Conservation (phyloP, 2,888 invertebrate species). For the Luffia ferchaultella region DNA sequence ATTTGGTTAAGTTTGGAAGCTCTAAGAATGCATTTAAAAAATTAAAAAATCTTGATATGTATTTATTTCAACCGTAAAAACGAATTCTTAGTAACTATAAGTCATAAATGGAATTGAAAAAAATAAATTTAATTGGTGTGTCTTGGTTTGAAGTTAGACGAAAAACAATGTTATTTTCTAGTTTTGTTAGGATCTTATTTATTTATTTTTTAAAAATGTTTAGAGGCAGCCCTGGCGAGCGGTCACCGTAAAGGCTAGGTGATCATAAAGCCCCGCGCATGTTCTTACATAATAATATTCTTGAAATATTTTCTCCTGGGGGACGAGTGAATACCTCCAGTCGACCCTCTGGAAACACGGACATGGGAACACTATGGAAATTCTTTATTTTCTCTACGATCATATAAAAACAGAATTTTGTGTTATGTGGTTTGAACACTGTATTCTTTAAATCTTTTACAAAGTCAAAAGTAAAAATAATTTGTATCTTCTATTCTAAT, state of each 20-base stretch:
- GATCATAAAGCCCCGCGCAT: slow-evolving; percentile 62
- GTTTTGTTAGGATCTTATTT: no score
- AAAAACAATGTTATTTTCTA: no score
- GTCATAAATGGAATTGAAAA: no score
- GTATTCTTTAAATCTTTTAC: not conserved
- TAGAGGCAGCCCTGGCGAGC: slow-evolving; percentile 44
- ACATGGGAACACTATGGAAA: not conserved
- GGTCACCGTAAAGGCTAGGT: slow-evolving; percentile 60
- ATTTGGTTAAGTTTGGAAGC: no score
- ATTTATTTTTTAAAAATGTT: no score
- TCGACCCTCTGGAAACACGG: not conserved
- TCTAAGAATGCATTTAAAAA: no score
- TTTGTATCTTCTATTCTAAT: no score
- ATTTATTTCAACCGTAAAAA: no score
- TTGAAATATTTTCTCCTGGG: slow-evolving; percentile 45
- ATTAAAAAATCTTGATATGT: no score
- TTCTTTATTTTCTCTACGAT: not conserved
- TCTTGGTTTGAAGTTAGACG: no score
- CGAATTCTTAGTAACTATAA: no score
- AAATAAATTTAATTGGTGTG: no score
- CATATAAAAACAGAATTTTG: not conserved
- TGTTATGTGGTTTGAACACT: not conserved
- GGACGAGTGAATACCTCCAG: slow-evolving; percentile 10
- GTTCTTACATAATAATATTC: slow-evolving; percentile 66
- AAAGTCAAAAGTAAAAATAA: not conserved